Conservation (phyloP, 2,888 invertebrate genomes). For the Eubasilissa splendida region DNA sequence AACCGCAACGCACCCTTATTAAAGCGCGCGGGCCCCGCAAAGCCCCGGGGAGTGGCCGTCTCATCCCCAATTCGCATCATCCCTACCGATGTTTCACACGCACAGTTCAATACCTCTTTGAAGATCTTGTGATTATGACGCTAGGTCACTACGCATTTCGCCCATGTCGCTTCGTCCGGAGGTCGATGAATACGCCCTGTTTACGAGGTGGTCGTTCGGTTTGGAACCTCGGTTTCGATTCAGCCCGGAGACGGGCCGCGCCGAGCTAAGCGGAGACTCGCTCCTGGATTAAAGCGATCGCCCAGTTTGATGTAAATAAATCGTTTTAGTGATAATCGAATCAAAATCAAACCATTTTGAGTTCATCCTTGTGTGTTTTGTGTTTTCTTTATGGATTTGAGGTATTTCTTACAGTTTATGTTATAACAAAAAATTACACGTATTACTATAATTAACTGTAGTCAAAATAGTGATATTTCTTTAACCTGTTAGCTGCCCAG, state of each 20-base stretch:
- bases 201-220: constrained; percentile 16
- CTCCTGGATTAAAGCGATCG: constrained; percentile 23
- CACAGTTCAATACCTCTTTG: constrained; percentile 15
- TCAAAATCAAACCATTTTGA: neutral
- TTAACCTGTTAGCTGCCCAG: too few species aligned
- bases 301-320: neutral
- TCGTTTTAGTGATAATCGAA: neutral
- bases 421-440: too few species aligned
- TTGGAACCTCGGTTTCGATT: neutral
- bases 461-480: too few species aligned
- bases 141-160: neutral
- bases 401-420: too few species aligned
- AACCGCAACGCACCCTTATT: constrained; percentile 49
- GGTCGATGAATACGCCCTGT: neutral
- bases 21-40: constrained; percentile 42
- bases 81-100: neutral
- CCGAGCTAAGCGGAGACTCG: constrained; percentile 15
- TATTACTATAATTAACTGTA: too few species aligned
- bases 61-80: neutral
- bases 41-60: constrained; percentile 21
- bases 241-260: neutral
- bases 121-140: neutral
- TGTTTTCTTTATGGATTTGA: too few species aligned
- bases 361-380: neutral
- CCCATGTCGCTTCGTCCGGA: neutral